phyloP scores from a whole-genome alignment of 2,113 vertebrate genomes.

The Paramormyrops kingsleyae region DNA sequence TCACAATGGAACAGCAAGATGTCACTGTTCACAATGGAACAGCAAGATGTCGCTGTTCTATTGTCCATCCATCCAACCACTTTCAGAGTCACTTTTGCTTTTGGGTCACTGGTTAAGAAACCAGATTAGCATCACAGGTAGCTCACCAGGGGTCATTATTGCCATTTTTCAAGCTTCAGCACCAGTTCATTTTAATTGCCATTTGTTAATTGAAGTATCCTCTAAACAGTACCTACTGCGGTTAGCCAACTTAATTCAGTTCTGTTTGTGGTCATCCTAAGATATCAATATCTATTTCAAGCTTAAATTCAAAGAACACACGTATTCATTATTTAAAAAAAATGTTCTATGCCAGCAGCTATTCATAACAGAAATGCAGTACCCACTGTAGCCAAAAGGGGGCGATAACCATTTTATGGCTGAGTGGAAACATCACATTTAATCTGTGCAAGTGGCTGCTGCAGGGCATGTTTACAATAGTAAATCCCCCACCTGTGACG shows the following conservation, averaged over 20 bases:
- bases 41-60: not conserved
- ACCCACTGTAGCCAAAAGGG: not conserved
- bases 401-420: not conserved
- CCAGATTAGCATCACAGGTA: not conserved
- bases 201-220: not conserved
- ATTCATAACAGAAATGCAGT: not conserved
- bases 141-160: not conserved
- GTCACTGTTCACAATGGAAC: not conserved
- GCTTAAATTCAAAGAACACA: not conserved
- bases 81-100: not conserved
- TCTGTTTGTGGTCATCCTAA: not conserved
- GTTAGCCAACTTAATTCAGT: not conserved
- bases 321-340: not conserved
- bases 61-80: not conserved
- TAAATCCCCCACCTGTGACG: conserved; percentile 74
- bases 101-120: not conserved
- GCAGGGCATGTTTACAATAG: not conserved
- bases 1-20: not conserved
- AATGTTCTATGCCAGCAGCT: not conserved
- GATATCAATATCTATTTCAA: not conserved
- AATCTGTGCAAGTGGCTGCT: not conserved
- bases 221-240: too few species aligned
- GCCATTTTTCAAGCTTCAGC: not conserved
- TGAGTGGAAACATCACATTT: not conserved
- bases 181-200: not conserved